phyloP scores from a whole-genome alignment of 2,888 invertebrate species.

The Trichogramma evanescens region DNA sequence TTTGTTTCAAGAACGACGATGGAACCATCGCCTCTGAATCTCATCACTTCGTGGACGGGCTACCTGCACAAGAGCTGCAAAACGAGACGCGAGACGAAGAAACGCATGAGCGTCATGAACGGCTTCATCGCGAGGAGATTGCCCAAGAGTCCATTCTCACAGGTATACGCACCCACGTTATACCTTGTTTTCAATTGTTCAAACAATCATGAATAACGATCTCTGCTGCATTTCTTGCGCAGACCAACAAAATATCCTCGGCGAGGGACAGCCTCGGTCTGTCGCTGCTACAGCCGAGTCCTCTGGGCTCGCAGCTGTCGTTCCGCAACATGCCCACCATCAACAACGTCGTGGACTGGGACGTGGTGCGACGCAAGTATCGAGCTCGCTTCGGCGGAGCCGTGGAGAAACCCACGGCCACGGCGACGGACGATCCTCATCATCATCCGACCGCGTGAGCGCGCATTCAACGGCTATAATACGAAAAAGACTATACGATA shows the following conservation, averaged over 20 bases:
- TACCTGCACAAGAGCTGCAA: constrained; percentile 47
- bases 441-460: not conserved
- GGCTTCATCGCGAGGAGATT: constrained; percentile 15
- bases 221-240: constrained; percentile 3
- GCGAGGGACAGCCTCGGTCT: constrained; percentile 32
- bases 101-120: constrained; percentile 31
- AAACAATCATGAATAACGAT: too few relatives aligned
- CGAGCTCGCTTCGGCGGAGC: constrained; percentile 41
- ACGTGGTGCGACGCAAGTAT: constrained; percentile 48
- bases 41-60: constrained; percentile 55
- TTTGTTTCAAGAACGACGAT: constrained; percentile 51
- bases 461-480: too few relatives aligned
- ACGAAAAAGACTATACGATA: too few relatives aligned
- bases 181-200: too few relatives aligned
- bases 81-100: constrained; percentile 39
- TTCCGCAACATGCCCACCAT: constrained; percentile 40
- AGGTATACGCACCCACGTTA: not conserved
- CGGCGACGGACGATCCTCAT: not conserved
- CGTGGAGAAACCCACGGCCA: constrained; percentile 6
- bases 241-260: constrained; percentile 39
- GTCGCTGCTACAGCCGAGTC: constrained; percentile 36
- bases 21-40: constrained; percentile 65
- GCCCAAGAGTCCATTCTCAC: constrained; percentile 15
- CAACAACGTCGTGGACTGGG: constrained; percentile 50
- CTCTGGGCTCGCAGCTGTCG: constrained; percentile 42